Evolutionary conservation across 1,140 invertebrate species (phyloP).

Genomic region (Polyergus mexicanus): DNA sequence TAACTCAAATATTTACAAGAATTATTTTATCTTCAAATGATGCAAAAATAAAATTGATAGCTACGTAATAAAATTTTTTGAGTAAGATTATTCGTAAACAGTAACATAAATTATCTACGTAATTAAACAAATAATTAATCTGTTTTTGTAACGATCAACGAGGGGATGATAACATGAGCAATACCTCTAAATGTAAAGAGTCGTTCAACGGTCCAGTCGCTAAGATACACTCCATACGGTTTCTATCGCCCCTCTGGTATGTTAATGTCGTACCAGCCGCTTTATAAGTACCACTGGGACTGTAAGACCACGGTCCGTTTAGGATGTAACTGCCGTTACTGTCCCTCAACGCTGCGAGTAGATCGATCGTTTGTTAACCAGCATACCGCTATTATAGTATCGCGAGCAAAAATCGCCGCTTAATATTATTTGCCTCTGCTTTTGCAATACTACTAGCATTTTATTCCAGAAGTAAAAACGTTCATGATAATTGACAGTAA

Average conservation of each 20-base stretch:
- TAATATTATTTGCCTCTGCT: background rate
- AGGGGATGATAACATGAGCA: background rate
- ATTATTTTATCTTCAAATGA: slow-evolving; percentile 1
- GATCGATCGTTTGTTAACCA: slow-evolving; percentile 64
- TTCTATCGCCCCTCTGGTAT: slow-evolving; percentile 90
- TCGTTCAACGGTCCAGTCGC: slow-evolving; percentile 93
- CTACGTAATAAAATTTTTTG: too few relatives aligned
- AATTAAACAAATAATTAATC: slow-evolving; percentile 33
- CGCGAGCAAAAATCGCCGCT: background rate
- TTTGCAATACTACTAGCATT: background rate
- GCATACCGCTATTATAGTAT: slow-evolving; percentile 5
- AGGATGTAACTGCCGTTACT: slow-evolving; percentile 87
- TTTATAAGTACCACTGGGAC: slow-evolving; percentile 92
- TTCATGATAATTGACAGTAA: background rate
- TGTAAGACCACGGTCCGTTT: slow-evolving; percentile 91
- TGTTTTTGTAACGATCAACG: background rate
- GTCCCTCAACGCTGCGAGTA: slow-evolving; percentile 89
- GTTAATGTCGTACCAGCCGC: slow-evolving; percentile 93
- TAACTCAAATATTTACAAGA: background rate
- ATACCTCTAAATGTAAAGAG: slow-evolving; percentile 94
- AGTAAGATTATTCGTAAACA: background rate
- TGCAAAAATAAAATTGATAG: background rate
- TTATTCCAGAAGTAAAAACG: background rate
- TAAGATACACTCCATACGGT: slow-evolving; percentile 88
- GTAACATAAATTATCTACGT: background rate